Percentiles rank a stretch among this genome's conserved stretches.
These are phyloP conservation scores for Hydrolagus colliei DNA, from an alignment of 2,797 vertebrate species.

Conservation along the genomic window DNA sequence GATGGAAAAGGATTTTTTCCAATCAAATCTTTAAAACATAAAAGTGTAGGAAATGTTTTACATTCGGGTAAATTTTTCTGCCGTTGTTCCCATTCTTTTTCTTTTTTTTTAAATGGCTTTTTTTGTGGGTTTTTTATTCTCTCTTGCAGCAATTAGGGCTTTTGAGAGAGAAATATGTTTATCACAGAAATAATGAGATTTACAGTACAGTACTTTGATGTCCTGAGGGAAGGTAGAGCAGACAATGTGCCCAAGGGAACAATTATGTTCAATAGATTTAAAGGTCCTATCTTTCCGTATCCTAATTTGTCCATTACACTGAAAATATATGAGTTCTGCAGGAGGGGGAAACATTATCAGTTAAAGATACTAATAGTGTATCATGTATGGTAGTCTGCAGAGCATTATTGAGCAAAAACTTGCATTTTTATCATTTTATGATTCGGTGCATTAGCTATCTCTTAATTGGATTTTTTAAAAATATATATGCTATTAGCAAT, in stretches of 20 bases:
- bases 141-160: background rate
- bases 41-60: background rate
- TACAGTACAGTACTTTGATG: background rate
- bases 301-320: background rate
- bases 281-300: background rate
- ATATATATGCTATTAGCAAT: too few species aligned
- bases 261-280: constrained; percentile 4
- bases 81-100: background rate
- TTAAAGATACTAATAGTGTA: background rate
- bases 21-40: background rate
- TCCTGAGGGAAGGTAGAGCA: background rate
- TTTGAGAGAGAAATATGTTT: background rate
- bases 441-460: too few species aligned
- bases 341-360: background rate
- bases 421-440: too few species aligned
- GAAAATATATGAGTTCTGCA: background rate
- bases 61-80: background rate
- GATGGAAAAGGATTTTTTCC: background rate
- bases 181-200: background rate
- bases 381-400: too few species aligned
- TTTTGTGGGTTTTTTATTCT: background rate
- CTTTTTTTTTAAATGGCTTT: background rate
- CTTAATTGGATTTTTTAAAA: too few species aligned
- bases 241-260: background rate
- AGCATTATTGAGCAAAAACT: too few species aligned